Percentiles rank a stretch among this genome's conserved stretches.
phyloP scores from a whole-genome alignment of 2,113 vertebrate genomes.

The Cyphomyrus plagiostoma region DNA sequence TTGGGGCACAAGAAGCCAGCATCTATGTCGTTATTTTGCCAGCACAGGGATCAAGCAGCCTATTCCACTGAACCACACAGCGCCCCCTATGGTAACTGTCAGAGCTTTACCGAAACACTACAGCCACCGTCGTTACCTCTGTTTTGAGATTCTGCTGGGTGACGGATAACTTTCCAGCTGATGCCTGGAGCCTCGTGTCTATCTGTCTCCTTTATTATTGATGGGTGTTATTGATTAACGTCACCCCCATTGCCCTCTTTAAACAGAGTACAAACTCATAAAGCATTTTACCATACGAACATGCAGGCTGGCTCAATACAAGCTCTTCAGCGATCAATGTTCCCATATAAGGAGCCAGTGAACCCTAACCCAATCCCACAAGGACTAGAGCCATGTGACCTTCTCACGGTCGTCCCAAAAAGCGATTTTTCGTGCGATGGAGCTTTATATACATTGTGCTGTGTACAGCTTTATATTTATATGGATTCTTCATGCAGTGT shows the following conservation, averaged over 20 bases:
- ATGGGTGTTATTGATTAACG: slow-evolving; percentile 2
- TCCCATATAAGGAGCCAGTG: background rate
- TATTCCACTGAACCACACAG: background rate
- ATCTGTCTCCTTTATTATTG: background rate
- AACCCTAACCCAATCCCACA: background rate
- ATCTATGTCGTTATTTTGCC: too few species aligned
- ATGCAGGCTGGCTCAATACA: background rate
- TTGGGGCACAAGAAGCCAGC: too few species aligned
- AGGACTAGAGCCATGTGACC: background rate
- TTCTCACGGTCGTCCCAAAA: background rate
- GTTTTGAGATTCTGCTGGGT: background rate
- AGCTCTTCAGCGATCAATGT: background rate
- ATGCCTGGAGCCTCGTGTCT: background rate
- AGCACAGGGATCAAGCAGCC: too few species aligned
- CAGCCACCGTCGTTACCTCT: background rate
- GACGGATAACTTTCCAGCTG: background rate
- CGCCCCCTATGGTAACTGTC: background rate
- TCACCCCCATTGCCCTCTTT: slow-evolving; percentile 17
- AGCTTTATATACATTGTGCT: background rate
- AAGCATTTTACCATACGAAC: slow-evolving; percentile 14
- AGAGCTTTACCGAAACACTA: background rate
- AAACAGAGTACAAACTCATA: slow-evolving; percentile 9
- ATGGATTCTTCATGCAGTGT: background rate
- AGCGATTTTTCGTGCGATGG: background rate
- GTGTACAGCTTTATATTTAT: background rate